phyloP scores from a whole-genome alignment of 2,113 vertebrate genomes.

The Lipotes vexillifer region DNA sequence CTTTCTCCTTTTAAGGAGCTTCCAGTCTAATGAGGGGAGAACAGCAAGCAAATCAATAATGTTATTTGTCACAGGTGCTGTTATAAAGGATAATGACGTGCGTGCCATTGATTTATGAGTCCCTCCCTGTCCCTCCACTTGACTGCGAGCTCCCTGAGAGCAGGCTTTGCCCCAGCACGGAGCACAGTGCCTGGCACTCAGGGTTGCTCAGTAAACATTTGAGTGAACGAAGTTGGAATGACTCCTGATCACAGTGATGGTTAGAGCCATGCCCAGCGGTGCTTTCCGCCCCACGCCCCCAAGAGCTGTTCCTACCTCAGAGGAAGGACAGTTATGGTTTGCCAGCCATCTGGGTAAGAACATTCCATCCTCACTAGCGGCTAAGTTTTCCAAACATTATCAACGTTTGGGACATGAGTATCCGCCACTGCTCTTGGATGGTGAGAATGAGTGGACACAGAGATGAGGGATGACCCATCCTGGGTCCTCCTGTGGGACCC shows the following conservation, averaged over 20 bases:
- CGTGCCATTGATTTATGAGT: neutral
- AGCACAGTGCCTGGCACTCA: neutral
- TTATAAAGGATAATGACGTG: neutral
- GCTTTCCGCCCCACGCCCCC: fast-evolving
- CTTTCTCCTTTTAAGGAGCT: neutral
- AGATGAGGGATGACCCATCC: neutral
- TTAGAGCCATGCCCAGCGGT: neutral
- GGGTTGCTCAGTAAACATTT: neutral
- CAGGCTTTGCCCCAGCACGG: no score
- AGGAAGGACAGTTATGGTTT: neutral
- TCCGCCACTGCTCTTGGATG: neutral
- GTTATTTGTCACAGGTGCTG: neutral
- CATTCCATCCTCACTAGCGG: neutral
- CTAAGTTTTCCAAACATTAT: neutral
- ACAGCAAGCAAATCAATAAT: neutral
- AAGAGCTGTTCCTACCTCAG: neutral
- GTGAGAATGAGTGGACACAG: neutral
- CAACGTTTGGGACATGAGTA: neutral
- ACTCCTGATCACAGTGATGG: neutral
- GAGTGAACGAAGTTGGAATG: neutral
- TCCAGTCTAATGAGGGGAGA: neutral
- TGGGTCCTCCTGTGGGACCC: neutral
- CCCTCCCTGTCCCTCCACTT: neutral
- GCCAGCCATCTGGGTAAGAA: neutral
- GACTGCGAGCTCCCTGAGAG: neutral